Base-by-base conservation (phyloP, 2,888 invertebrate species). In the Nomada fabriciana region DNA sequence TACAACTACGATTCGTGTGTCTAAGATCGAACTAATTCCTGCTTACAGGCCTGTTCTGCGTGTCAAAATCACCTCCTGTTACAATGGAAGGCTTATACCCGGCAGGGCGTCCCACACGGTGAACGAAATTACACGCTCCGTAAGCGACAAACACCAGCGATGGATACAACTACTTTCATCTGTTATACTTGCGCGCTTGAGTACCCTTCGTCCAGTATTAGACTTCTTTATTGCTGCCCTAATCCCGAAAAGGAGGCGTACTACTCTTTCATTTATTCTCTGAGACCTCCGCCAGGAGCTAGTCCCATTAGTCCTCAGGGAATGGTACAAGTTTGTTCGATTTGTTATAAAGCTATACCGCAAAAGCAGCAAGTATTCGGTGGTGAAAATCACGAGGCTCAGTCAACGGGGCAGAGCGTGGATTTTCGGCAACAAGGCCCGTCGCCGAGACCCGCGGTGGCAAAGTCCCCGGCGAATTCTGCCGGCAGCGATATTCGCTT, bases 281-380 rank as follows among this genome's bases (percentile, higher is more conserved):
- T 98, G 91, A 96, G 96, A 94, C 96, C 97, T 79, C 97, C 97
- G 86, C 96, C 96, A 71, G 98, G 98, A 90, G 97, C 98, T 91
- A 97, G 97, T 94, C 97, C 98, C 55, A 97, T 98, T 89, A 98
- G 97, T 94, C 97, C 97, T 79, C 97, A 98, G 95, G 98, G 96
- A 88, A 97, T 97, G 96, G 97, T 97, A 87, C 97, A 97, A 95
- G 97, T 98, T 91, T 97, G 97, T 94, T 96, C 97, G 90, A 96
- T 96, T 89, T 98, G 98, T 94, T 97, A 97, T 94, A 97, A 97
- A 94, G 96, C 96, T 84, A 96, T 97, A 86, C 97, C 97, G 75
- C 96, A 96, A 93, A 97, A 97, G 94, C 96, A 97, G 92, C 96
- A 96, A 91, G 96, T 96, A 89, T 96, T 96, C 93, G 96, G 96